Conservation (phyloP, 2,888 invertebrate genomes). For the Melanostoma scalare region DNA sequence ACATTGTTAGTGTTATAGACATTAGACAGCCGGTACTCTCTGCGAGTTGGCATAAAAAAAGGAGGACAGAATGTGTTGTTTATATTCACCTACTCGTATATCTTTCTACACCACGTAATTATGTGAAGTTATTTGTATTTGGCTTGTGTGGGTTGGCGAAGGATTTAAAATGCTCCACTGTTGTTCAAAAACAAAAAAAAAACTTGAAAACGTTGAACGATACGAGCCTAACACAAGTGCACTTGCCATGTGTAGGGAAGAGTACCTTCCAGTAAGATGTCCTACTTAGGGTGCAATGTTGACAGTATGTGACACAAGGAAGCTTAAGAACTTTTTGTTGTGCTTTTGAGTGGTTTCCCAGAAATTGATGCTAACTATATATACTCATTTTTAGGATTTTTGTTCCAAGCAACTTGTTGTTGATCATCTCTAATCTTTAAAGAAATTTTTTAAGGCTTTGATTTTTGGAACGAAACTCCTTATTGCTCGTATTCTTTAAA, state of each 20-base stretch:
- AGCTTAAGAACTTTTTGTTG: too few relatives aligned
- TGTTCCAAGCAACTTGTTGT: too few relatives aligned
- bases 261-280: slow-evolving; percentile 32
- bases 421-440: too few relatives aligned
- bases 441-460: too few relatives aligned
- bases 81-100: slow-evolving; percentile 17
- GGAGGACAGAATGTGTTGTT: slow-evolving; percentile 52
- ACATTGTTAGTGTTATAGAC: slow-evolving; percentile 1
- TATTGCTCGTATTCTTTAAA: too few relatives aligned
- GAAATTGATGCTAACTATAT: too few relatives aligned
- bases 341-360: too few relatives aligned
- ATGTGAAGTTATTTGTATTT: slow-evolving; percentile 36
- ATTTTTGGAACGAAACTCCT: too few relatives aligned
- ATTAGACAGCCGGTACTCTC: slow-evolving; percentile 44
- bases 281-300: slow-evolving; percentile 9
- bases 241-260: slow-evolving; percentile 30
- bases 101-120: not conserved
- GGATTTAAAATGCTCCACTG: slow-evolving; percentile 37
- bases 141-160: slow-evolving; percentile 10
- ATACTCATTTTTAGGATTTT: too few relatives aligned
- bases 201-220: slow-evolving; percentile 34
- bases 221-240: slow-evolving; percentile 57
- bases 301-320: too few relatives aligned
- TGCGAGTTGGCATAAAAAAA: slow-evolving; percentile 31
- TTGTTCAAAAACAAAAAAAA: slow-evolving; percentile 39